A percentile compares a stretch with the other conserved stretches of the same genome.
Evolutionary conservation across 2,113 vertebrate species (phyloP).

Genomic region (Platysteira castanea): DNA sequence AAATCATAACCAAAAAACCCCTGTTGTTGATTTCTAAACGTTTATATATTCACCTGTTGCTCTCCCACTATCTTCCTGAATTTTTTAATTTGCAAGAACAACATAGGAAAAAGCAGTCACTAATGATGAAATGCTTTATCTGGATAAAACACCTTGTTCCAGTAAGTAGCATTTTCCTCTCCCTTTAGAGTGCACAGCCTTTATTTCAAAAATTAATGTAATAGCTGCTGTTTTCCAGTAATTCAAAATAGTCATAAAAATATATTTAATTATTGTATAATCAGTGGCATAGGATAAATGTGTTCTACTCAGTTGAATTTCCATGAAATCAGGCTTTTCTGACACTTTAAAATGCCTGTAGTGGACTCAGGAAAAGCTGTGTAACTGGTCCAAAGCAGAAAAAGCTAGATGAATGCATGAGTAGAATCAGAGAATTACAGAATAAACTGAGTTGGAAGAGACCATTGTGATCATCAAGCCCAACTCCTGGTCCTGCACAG

Average conservation of each 20-base stretch:
- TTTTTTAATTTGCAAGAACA: neutral
- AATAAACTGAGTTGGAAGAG: neutral
- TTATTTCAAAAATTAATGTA: slow-evolving; percentile 21
- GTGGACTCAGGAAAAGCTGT: neutral
- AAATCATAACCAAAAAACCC: neutral
- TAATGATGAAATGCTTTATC: slow-evolving; percentile 1
- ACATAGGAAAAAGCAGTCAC: neutral
- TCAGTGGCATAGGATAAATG: slow-evolving; percentile 23
- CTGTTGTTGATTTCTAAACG: neutral
- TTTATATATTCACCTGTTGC: neutral
- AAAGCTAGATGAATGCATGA: neutral
- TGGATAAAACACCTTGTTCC: slow-evolving; percentile 29
- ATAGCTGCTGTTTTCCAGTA: slow-evolving; percentile 2
- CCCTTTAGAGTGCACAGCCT: neutral
- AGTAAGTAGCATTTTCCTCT: slow-evolving; percentile 4
- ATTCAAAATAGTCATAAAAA: slow-evolving; percentile 8
- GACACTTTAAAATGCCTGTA: neutral
- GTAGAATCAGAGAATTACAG: neutral
- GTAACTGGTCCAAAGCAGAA: neutral
- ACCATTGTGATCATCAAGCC: neutral
- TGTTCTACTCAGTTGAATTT: neutral
- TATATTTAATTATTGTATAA: slow-evolving; percentile 22
- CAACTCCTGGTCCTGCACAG: neutral
- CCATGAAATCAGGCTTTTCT: slow-evolving; percentile 23
- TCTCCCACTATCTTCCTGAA: neutral